Evolutionary conservation across 1,140 invertebrate genomes (phyloP).

Genomic region (Phymastichus coffea): DNA sequence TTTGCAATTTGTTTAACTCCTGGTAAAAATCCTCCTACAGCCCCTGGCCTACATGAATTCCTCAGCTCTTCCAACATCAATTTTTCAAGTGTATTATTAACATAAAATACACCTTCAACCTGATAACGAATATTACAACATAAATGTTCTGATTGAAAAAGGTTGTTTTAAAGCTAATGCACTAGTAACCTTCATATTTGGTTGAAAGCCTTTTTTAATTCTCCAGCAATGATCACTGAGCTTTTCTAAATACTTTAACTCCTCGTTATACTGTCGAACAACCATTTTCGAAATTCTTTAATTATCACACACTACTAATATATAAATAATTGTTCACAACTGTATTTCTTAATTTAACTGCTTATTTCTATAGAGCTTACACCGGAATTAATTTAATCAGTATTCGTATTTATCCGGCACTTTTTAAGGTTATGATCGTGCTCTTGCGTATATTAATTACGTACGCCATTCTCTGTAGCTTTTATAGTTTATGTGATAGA

Average conservation of each 20-base stretch:
- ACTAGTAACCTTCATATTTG: slow-evolving; percentile 91
- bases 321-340: too few relatives aligned
- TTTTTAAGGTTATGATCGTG: too few relatives aligned
- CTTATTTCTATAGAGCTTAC: too few relatives aligned
- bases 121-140: slow-evolving; percentile 39
- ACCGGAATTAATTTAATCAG: too few relatives aligned
- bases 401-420: too few relatives aligned
- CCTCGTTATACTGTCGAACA: slow-evolving; percentile 90
- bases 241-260: slow-evolving; percentile 91
- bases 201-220: slow-evolving; percentile 99
- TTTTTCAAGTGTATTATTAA: slow-evolving; percentile 89
- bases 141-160: neutral
- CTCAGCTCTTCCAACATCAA: slow-evolving; percentile 97
- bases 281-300: slow-evolving; percentile 67
- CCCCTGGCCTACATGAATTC: slow-evolving; percentile 84
- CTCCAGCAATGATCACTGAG: slow-evolving; percentile 82
- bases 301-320: neutral
- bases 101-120: slow-evolving; percentile 98
- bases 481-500: too few relatives aligned
- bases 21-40: slow-evolving; percentile 94
- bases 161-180: slow-evolving; percentile 16
- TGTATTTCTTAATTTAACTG: too few relatives aligned
- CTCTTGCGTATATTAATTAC: too few relatives aligned
- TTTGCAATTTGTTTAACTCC: slow-evolving; percentile 99
- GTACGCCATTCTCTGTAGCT: too few relatives aligned